Base-by-base conservation (phyloP, 2,888 invertebrate genomes). In the Argynnis bischoffii region DNA sequence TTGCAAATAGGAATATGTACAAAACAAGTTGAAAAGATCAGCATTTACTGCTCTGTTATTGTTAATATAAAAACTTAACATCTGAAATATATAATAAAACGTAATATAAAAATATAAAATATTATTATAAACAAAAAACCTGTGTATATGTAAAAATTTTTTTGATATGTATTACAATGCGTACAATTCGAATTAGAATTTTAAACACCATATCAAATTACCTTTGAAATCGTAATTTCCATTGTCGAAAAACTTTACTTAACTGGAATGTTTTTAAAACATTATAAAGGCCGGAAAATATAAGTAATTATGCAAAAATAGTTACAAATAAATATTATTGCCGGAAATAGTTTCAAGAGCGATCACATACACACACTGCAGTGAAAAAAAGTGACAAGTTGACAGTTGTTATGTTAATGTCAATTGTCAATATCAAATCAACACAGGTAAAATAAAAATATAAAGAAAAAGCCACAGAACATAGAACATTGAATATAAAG, bases 191-290 rank as follows among this genome's bases (percentile, higher is more conserved):
- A 41, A 41, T 41, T 11, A 2, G 8, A 41, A 2, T 14, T 47
- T 31, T 15, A 18, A 48, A 46, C 21, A 54, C 47, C 47, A 56
- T 47, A 66, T 69, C 56, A 63, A 64, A 68, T 66, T 70, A 73
- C 73, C 73, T 72, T 73, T 51, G 72, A 65, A 66, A 73, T 55
- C 46, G 70, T 66, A 46, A 70, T 65, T 55, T 73, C 72, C 73
- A 72, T 73, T 63, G 50, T 67, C 51, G 18, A 48, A 56, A 18
- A 21, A n/a, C 21, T 21, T 26, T 50, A 56, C 26, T 57, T 13
- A 15, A 56, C 21, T 46, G 46, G 51, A 66, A 26, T 63, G 31
- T 26, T 48, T n/a, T 63, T 57, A 67, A 55, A 55, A 64, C 69
- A 69, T 69, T 41, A 59, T 64, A 55, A 55, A 46, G 53, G 41